A percentile compares a stretch with the other conserved stretches of the same genome.
Evolutionary conservation across 1,140 invertebrate genomes (phyloP).

Genomic region (Camponotus pennsylvanicus): DNA sequence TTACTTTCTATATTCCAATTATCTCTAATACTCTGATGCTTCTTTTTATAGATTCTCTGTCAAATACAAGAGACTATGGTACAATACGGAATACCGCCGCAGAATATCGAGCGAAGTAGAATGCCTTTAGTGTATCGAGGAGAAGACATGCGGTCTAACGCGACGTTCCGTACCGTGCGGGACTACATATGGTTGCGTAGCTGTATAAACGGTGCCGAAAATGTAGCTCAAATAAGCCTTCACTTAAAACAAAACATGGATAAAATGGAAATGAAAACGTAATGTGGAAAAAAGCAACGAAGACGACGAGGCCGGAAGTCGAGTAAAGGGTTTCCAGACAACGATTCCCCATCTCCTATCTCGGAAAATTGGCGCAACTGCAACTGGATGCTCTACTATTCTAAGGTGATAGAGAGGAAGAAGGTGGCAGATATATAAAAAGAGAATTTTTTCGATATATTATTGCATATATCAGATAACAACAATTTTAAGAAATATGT

Average conservation of each 20-base stretch:
- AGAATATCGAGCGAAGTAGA: slow-evolving; percentile 87
- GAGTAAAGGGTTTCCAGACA: slow-evolving; percentile 75
- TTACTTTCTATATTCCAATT: neutral
- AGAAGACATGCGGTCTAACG: slow-evolving; percentile 75
- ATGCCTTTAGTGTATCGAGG: slow-evolving; percentile 87
- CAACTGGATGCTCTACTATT: slow-evolving; percentile 63
- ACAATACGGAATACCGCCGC: slow-evolving; percentile 85
- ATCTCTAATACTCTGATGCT: neutral
- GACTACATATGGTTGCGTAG: slow-evolving; percentile 90
- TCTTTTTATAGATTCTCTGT: slow-evolving; percentile 85
- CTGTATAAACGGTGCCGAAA: slow-evolving; percentile 89
- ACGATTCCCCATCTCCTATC: slow-evolving; percentile 73
- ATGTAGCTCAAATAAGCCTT: slow-evolving; percentile 83
- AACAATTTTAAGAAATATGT: slow-evolving; percentile 35
- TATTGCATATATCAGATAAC: neutral
- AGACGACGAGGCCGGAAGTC: slow-evolving; percentile 77
- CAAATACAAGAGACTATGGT: slow-evolving; percentile 87
- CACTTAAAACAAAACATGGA: too few species aligned
- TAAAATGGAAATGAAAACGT: too few species aligned
- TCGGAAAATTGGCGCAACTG: slow-evolving; percentile 66
- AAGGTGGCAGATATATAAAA: neutral
- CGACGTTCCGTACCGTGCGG: slow-evolving; percentile 84
- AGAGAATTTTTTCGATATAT: neutral
- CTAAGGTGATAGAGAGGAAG: slow-evolving; percentile 40
- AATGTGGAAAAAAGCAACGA: slow-evolving; percentile 64